A percentile compares a stretch with the other conserved stretches of the same genome.
phyloP scores from a whole-genome alignment of 1,140 invertebrate species.

The Drosophila sp. region DNA sequence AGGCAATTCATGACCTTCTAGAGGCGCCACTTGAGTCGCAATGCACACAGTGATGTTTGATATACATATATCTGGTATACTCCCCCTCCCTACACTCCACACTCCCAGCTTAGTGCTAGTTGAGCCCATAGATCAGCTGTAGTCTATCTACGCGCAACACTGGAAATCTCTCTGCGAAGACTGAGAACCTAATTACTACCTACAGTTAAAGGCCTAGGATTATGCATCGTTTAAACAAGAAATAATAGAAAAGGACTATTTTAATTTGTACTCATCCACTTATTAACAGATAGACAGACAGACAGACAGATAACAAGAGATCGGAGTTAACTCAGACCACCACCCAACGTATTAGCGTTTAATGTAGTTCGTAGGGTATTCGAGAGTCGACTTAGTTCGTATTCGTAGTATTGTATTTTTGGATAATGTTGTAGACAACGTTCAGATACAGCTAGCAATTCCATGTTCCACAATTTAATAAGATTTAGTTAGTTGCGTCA shows the following conservation, averaged over 20 bases:
- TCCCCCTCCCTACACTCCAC: neutral
- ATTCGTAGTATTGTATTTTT: constrained; percentile 49
- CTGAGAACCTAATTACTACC: constrained; percentile 84
- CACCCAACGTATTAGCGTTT: constrained; percentile 78
- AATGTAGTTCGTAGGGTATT: constrained; percentile 48
- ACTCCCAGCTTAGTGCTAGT: constrained; percentile 60
- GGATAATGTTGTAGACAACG: constrained; percentile 52
- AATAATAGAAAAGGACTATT: constrained; percentile 41
- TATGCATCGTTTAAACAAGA: constrained; percentile 34
- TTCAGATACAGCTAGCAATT: constrained; percentile 80
- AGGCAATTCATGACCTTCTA: constrained; percentile 73
- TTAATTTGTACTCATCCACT: constrained; percentile 34
- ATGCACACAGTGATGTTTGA: neutral
- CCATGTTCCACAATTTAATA: constrained; percentile 80
- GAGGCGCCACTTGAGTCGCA: neutral
- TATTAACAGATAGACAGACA: constrained; percentile 14
- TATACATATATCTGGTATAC: too few species aligned
- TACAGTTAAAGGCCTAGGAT: constrained; percentile 66
- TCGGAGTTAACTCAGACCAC: constrained; percentile 57
- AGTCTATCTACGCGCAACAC: constrained; percentile 55
- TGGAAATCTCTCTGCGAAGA: constrained; percentile 84
- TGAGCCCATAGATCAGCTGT: constrained; percentile 62
- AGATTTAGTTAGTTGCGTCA: constrained; percentile 23
- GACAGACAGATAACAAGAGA: constrained; percentile 20
- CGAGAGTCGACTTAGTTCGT: constrained; percentile 40